A percentile compares a stretch with the other conserved stretches of the same genome.
These are phyloP conservation scores for Morpho achilles DNA, from an alignment of 2,888 invertebrate species.

Conservation along the genomic window DNA sequence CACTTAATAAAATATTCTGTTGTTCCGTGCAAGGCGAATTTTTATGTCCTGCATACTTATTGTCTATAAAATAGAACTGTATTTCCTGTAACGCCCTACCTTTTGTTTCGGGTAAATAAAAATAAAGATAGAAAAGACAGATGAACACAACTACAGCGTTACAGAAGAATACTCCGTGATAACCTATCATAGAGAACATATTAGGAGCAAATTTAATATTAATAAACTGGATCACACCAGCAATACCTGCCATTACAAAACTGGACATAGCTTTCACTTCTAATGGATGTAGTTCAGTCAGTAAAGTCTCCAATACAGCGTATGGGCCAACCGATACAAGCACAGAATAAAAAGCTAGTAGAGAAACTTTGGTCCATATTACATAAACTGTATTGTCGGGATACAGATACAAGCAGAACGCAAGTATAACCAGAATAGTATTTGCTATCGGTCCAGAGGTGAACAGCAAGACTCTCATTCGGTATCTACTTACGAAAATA, in stretches of 20 bases:
- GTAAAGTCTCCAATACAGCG: slow-evolving; percentile 31
- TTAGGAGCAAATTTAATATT: slow-evolving; percentile 27
- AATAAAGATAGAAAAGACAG: slow-evolving; percentile 30
- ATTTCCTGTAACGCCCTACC: slow-evolving; percentile 35
- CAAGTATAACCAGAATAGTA: slow-evolving; percentile 12
- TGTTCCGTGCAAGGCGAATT: not conserved
- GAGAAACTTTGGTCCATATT: slow-evolving; percentile 19
- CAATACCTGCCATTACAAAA: slow-evolving; percentile 24
- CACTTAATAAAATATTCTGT: slow-evolving; percentile 1
- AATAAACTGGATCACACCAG: slow-evolving; percentile 26
- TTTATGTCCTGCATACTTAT: slow-evolving; percentile 2
- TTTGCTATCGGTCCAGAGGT: slow-evolving; percentile 20
- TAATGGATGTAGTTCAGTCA: slow-evolving; percentile 32
- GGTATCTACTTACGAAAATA: slow-evolving; percentile 17
- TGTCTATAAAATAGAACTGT: slow-evolving; percentile 30
- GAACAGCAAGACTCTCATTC: slow-evolving; percentile 21
- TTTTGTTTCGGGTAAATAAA: slow-evolving; percentile 34
- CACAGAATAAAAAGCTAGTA: slow-evolving; percentile 26
- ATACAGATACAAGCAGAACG: slow-evolving; percentile 13
- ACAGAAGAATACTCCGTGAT: slow-evolving; percentile 32
- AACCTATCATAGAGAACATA: slow-evolving; percentile 29
- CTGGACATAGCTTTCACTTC: slow-evolving; percentile 30
- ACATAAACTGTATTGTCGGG: slow-evolving; percentile 5
- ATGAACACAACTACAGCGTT: slow-evolving; percentile 25
- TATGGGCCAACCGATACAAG: slow-evolving; percentile 28